Evolutionary conservation across 2,113 vertebrate species (phyloP), one percentile per base, ranked within the genome.

Genomic region (Narcine bancroftii): DNA sequence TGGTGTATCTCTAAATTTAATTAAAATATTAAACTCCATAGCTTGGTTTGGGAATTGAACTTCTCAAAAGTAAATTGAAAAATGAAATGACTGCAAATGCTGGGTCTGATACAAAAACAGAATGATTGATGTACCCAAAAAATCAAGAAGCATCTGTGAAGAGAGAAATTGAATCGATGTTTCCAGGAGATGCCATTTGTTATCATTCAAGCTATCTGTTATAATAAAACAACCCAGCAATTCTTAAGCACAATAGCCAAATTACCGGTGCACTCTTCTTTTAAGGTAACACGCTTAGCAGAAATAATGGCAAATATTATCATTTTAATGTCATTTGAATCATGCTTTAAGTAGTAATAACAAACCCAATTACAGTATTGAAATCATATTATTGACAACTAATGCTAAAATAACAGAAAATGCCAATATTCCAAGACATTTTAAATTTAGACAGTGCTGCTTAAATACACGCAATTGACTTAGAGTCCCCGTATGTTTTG

Each of bases 321-420:
- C 81, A 60, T 87, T 60, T 87, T n/a, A 60, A 60, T 87, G n/a
- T 60, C 56, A 87, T 2, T 60, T 29, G 60, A 19, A 36, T 53
- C 53, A 63, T 36, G 79, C 47, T 17, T 83, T 50, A 60, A 87
- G 39, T 2, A 87, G 53, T 87, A 53, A 87, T 87, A 87, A 87
- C n/a, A 60, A 63, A 87, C 60, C 56, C 50, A 87, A 6, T 56
- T 21, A 19, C 7, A n/a, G 33, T 36, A 36, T 87, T 87, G 53
- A n/a, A 87, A 87, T 60, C 15, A 87, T 13, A 60, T 63, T 87
- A 60, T 33, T 87, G 81, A 36, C 29, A 53, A 83, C 53, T 83
- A 53, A n/a, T 60, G 81, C n/a, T 21, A 63, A 87, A 87, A 87
- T 87, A 87, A 60, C n/a, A 60, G 81, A 87, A 87, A 42, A 7